phyloP scores from a whole-genome alignment of 2,888 invertebrate genomes.

The Laspeyria flexula region DNA sequence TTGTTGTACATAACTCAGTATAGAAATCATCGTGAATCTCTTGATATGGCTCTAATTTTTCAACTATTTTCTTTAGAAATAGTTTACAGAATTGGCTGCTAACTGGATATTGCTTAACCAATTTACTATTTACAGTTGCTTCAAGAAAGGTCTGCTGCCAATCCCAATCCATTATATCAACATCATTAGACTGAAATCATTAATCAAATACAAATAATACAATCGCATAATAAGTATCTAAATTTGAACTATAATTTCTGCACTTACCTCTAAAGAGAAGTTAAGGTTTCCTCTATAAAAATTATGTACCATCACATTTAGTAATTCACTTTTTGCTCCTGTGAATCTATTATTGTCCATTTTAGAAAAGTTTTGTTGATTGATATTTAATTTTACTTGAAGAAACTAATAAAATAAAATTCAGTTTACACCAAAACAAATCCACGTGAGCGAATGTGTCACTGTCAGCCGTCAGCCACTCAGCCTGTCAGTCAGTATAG shows the following conservation, averaged over 20 bases:
- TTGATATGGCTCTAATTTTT: constrained; percentile 82
- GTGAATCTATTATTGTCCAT: neutral
- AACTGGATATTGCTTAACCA: constrained; percentile 87
- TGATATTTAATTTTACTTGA: no score
- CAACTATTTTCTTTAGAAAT: constrained; percentile 88
- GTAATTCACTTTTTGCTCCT: constrained; percentile 11
- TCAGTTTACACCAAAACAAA: neutral
- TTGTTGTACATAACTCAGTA: constrained; percentile 82
- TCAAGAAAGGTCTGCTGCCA: constrained; percentile 86
- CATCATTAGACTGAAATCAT: constrained; percentile 59
- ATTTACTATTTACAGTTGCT: constrained; percentile 83
- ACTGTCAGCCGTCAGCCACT: neutral
- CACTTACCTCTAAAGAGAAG: constrained; percentile 51
- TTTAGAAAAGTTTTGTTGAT: neutral
- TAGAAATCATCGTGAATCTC: constrained; percentile 90
- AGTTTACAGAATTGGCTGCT: constrained; percentile 87
- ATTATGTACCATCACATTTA: constrained; percentile 35
- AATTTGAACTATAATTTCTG: neutral
- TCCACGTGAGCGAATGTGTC: neutral
- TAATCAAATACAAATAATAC: neutral
- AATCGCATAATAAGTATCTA: neutral
- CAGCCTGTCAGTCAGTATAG: no score
- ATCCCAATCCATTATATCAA: constrained; percentile 72
- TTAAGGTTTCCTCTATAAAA: constrained; percentile 53
- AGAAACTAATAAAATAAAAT: neutral